phyloP scores from a whole-genome alignment of 2,113 vertebrate genomes.

The Xenotilapia leptura region DNA sequence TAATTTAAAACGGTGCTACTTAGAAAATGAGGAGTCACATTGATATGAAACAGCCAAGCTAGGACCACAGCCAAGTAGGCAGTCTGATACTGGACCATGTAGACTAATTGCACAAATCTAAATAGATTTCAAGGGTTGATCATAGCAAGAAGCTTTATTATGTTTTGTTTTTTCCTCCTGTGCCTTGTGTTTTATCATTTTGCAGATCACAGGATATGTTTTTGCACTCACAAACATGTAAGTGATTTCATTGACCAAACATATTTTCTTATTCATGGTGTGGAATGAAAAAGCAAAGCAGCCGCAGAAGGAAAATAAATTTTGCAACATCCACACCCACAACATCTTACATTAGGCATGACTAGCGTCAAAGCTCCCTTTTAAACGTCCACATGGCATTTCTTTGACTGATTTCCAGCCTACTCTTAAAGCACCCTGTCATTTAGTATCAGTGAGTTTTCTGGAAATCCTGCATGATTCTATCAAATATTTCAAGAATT shows the following conservation, averaged over 20 bases:
- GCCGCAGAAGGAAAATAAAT: conserved; percentile 17
- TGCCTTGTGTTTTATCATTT: neutral
- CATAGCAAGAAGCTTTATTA: neutral
- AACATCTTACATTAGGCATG: conserved; percentile 11
- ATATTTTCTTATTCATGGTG: conserved; percentile 26
- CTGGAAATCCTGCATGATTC: neutral
- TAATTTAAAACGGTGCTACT: conserved; percentile 6
- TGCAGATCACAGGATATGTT: neutral
- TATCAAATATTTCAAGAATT: neutral
- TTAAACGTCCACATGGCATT: neutral
- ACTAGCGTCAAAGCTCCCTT: conserved; percentile 5
- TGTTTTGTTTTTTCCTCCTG: neutral
- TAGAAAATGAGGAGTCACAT: conserved; percentile 16
- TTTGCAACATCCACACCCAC: conserved; percentile 1
- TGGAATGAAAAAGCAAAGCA: neutral
- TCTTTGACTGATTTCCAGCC: conserved; percentile 8
- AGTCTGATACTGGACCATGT: neutral
- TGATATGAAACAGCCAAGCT: conserved; percentile 6
- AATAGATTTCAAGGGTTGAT: neutral
- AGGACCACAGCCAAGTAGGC: conserved; percentile 1
- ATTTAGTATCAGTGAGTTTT: neutral
- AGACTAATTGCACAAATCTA: conserved; percentile 11
- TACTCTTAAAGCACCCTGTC: neutral
- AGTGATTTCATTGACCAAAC: neutral
- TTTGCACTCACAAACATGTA: neutral